phyloP scores from a whole-genome alignment of 2,797 vertebrate species.

The Cetoscarus ocellatus region DNA sequence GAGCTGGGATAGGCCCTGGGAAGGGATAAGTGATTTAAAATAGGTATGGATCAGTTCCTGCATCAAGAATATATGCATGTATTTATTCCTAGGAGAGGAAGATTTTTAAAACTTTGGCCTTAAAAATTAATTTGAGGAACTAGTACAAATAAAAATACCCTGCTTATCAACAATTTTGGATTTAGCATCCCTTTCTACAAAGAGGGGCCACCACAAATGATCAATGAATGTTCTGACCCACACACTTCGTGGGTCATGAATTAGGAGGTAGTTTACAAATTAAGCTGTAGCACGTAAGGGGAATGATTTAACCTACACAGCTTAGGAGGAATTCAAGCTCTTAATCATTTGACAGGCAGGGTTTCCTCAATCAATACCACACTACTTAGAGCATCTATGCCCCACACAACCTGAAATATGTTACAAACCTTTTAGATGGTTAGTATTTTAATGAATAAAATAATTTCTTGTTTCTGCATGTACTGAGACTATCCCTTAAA shows the following conservation, averaged over 20 bases:
- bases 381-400: slow-evolving; percentile 9
- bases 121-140: no score
- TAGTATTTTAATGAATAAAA: slow-evolving; percentile 17
- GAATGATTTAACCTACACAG: slow-evolving; percentile 62
- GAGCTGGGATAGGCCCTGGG: no score
- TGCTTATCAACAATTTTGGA: not conserved
- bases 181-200: slow-evolving; percentile 8
- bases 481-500: not conserved
- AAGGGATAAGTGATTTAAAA: no score
- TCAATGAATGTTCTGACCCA: slow-evolving; percentile 66
- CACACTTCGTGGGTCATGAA: slow-evolving; percentile 63
- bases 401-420: not conserved
- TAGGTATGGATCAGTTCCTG: no score
- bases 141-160: no score
- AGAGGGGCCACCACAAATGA: slow-evolving; percentile 47
- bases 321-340: slow-evolving; percentile 40
- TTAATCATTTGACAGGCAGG: slow-evolving; percentile 77
- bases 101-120: no score
- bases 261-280: slow-evolving; percentile 76
- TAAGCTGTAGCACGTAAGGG: slow-evolving; percentile 60
- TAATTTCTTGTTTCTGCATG: not conserved
- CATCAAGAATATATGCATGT: no score
- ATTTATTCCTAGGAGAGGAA: no score
- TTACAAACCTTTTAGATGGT: no score
- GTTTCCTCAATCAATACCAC: slow-evolving; percentile 69